phyloP scores from a whole-genome alignment of 2,888 invertebrate genomes.

The Melanostoma mellinum region DNA sequence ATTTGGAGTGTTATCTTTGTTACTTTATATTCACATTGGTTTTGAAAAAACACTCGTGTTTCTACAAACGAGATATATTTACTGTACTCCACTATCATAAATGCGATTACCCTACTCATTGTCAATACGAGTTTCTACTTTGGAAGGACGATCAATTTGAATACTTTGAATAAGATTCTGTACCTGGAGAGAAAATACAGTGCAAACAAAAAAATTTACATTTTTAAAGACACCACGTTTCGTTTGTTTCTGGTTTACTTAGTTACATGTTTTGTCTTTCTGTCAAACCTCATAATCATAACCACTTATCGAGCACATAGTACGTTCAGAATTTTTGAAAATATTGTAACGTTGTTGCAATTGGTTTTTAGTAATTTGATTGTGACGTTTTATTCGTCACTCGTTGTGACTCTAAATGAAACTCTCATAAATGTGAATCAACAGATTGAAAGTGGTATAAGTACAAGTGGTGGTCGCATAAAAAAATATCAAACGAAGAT shows the following conservation, averaged over 20 bases:
- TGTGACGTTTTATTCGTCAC: conserved; percentile 3
- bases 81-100: neutral
- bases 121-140: neutral
- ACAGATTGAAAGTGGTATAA: neutral
- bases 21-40: neutral
- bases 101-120: neutral
- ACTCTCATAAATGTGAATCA: neutral
- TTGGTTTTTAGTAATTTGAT: conserved; percentile 2
- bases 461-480: too few species aligned
- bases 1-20: neutral
- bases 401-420: neutral
- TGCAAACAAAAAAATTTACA: neutral
- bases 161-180: neutral
- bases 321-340: neutral
- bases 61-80: neutral
- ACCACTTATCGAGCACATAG: too few species aligned
- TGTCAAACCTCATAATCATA: neutral
- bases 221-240: neutral
- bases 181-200: neutral
- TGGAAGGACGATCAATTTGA: neutral
- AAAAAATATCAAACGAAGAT: neutral
- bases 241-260: neutral
- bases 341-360: neutral
- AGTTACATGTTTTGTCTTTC: neutral
- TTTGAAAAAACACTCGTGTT: neutral